A percentile compares a stretch with the other conserved stretches of the same genome.
These are phyloP conservation scores for Eurystomus glaucurus DNA, from an alignment of 2,797 vertebrate genomes.

Conservation along the genomic window DNA sequence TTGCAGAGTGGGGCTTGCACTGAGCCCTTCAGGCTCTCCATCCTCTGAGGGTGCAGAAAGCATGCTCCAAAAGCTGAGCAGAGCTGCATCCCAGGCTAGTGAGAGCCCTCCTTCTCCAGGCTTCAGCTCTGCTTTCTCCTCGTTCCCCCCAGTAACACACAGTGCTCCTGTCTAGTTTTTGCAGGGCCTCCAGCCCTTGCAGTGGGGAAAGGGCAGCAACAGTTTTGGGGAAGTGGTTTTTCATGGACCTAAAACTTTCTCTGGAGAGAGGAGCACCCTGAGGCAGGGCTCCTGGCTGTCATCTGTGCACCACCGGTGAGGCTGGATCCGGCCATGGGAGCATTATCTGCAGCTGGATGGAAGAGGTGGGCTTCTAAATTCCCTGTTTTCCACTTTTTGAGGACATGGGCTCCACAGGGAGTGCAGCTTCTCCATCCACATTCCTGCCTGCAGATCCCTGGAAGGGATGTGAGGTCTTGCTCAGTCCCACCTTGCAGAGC, in stretches of 20 bases:
- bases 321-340: rapidly evolving
- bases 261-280: background rate
- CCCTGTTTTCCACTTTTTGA: background rate
- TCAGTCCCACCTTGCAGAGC: background rate
- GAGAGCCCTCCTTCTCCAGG: rapidly evolving
- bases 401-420: background rate
- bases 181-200: background rate
- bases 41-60: background rate
- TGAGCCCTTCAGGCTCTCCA: background rate
- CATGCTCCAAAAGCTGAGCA: rapidly evolving
- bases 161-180: background rate
- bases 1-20: background rate
- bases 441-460: background rate
- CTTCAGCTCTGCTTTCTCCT: rapidly evolving
- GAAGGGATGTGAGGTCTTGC: rapidly evolving
- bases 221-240: conserved; percentile 41
- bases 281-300: background rate
- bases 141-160: background rate
- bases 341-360: background rate
- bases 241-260: background rate
- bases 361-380: background rate
- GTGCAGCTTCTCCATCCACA: background rate
- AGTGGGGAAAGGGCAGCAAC: background rate
- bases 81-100: background rate
- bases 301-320: rapidly evolving